phyloP scores from a whole-genome alignment of 1,140 invertebrate genomes.

The Drosophila pandora region DNA sequence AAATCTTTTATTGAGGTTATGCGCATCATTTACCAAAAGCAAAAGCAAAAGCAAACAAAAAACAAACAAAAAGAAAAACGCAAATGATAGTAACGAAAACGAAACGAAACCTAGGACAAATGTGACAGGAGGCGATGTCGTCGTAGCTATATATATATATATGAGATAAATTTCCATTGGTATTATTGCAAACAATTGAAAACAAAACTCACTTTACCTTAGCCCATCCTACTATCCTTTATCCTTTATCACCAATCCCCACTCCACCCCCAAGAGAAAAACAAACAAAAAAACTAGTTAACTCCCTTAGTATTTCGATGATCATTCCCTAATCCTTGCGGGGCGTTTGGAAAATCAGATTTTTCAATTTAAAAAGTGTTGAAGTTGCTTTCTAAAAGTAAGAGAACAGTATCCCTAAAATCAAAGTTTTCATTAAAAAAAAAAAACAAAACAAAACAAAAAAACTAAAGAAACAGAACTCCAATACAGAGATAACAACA shows the following conservation, averaged over 20 bases:
- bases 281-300: conserved; percentile 5
- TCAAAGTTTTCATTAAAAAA: conserved; percentile 50
- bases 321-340: conserved; percentile 27
- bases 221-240: not conserved
- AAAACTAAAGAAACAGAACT: not conserved
- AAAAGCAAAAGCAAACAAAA: conserved; percentile 18
- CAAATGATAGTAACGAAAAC: conserved; percentile 44
- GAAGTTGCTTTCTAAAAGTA: conserved; percentile 56
- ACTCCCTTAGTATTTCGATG: conserved; percentile 23
- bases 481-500: conserved; percentile 32
- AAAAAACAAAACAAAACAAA: conserved; percentile 10
- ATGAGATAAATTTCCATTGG: conserved; percentile 31
- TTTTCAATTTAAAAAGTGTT: conserved; percentile 68
- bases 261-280: not conserved
- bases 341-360: conserved; percentile 65
- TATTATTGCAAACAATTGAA: conserved; percentile 20
- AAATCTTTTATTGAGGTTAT: conserved; percentile 72
- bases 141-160: conserved; percentile 19
- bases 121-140: conserved; percentile 20
- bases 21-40: conserved; percentile 59
- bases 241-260: not conserved
- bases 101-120: conserved; percentile 43
- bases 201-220: not conserved
- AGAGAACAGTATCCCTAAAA: conserved; percentile 37
- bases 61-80: conserved; percentile 19